Evolutionary conservation across 2,888 invertebrate genomes (phyloP), one percentile per base, ranked within the genome.

Genomic region (Mythimna lalbum): DNA sequence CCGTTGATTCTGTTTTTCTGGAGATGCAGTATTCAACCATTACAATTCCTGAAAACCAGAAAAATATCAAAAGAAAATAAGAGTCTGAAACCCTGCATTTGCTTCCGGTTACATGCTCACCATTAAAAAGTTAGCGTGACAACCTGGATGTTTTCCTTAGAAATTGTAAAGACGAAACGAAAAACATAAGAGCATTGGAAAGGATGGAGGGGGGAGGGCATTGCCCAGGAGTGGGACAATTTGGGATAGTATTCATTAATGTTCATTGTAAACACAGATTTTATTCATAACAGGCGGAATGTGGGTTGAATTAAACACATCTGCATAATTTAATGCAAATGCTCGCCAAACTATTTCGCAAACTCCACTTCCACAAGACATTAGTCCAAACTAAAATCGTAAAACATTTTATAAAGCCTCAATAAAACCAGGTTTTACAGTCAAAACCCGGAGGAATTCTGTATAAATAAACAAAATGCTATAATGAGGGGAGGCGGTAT

Each of bases 341-440:
- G 12, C 31, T n/a, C 7, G 33, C 12, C 33, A 56, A 56, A 31
- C 4, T 57, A 36, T 14, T 57, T 33, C 12, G 4, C 21, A 7
- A 57, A 57, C 57, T 57, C 14, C 23, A 59, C 23, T 59, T 23
- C 33, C 4, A 21, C 4, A 64, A 56, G 31, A 56, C 43, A 56
- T 55, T 36, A 56, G n/a, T 61, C 3, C 47, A 23, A 60, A 75
- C 78, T 75, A 72, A 50, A 71, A 60, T 7, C 57, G 39, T 75
- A 60, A 70, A 73, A 57, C 31, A 47, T 70, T 43, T 43, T 59
- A 57, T 43, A 27, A 57, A 59, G 17, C 39, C 39, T 47, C 62
- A 55, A 56, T 78, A 65, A 56, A 60, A 78, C 66, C 57, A 49
- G n/a, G 73, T 78, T 68, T 76, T 73, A 74, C 33, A 43, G 31